A percentile compares a stretch with the other conserved stretches of the same genome.
Evolutionary conservation across 2,113 vertebrate genomes (phyloP).

Genomic region (cat (Felis catus)): DNA sequence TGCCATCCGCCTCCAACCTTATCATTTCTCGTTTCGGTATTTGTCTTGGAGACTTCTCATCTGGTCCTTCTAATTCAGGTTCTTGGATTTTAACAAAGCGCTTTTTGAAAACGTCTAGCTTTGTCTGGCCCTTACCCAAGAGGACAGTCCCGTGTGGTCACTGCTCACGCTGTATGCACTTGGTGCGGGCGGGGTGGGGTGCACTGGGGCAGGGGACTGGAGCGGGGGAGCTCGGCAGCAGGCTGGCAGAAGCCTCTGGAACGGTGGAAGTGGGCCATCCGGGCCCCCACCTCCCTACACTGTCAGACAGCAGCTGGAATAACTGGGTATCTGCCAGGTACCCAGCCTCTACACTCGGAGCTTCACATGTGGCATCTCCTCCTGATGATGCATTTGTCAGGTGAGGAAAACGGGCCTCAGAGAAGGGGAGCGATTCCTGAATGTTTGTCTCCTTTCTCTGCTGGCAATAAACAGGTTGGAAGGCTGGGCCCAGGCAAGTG

Average conservation of each 20-base stretch:
- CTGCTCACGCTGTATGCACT: not conserved
- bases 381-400: not conserved
- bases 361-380: not conserved
- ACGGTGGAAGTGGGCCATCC: not conserved
- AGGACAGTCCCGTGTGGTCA: not conserved
- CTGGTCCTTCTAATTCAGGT: not conserved
- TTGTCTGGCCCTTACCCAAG: not conserved
- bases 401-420: not conserved
- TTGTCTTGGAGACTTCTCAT: not conserved
- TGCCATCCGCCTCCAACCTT: not conserved
- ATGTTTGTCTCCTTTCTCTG: not conserved
- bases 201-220: fast-evolving
- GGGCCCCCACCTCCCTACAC: not conserved
- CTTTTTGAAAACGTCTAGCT: not conserved
- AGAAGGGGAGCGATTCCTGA: not conserved
- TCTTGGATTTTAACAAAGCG: not conserved
- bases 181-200: not conserved
- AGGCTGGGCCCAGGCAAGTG: not conserved
- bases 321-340: fast-evolving
- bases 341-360: no score
- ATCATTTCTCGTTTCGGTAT: not conserved
- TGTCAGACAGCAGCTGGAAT: not conserved
- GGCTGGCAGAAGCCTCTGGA: not conserved
- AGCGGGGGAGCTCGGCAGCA: not conserved
- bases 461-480: not conserved